phyloP scores from a whole-genome alignment of 2,113 vertebrate genomes.

The Oncorhynchus masou region DNA sequence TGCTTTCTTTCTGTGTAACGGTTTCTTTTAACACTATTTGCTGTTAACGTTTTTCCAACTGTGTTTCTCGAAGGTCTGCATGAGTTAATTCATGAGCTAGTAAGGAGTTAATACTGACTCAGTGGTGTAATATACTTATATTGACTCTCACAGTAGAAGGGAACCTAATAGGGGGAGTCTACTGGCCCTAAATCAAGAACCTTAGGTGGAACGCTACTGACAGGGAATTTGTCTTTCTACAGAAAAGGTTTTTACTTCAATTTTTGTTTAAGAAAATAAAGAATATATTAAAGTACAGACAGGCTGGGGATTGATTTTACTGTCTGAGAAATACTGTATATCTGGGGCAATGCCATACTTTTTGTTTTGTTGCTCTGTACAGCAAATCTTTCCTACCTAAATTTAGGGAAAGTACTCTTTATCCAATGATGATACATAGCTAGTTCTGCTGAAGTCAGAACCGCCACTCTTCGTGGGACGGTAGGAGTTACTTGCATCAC shows the following conservation, averaged over 20 bases:
- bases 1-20: conserved; percentile 31
- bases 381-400: no score
- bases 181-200: conserved; percentile 30
- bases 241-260: conserved; percentile 65
- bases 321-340: background rate
- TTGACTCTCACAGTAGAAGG: conserved; percentile 27
- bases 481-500: no score
- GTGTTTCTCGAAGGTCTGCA: background rate
- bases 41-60: conserved; percentile 26
- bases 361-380: no score
- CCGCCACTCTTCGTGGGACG: no score
- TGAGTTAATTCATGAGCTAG: background rate
- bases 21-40: conserved; percentile 37
- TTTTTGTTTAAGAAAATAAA: conserved; percentile 74
- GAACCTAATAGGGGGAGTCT: conserved; percentile 28
- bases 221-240: conserved; percentile 70
- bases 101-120: background rate
- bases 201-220: conserved; percentile 60
- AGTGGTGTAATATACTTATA: background rate
- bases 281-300: conserved; percentile 57
- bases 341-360: no score
- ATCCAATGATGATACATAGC: no score
- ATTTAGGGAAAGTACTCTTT: no score
- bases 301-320: background rate
- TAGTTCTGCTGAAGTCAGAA: no score